Evolutionary conservation across 2,797 vertebrate species (phyloP).

Genomic region (Nothura maculosa): DNA sequence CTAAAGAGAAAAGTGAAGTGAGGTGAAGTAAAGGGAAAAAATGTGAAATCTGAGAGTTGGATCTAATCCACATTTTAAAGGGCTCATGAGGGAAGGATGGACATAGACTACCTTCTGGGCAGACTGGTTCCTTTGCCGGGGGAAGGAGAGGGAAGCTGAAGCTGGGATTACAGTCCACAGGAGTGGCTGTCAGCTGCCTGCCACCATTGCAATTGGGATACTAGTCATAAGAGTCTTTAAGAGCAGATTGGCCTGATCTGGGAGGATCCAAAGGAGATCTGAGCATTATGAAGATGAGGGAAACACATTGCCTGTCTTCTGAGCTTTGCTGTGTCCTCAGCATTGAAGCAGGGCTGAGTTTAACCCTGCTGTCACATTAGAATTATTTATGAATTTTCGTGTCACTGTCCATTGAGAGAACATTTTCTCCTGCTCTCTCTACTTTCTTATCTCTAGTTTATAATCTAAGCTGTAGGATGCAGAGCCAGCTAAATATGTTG

Average conservation of each 20-base stretch:
- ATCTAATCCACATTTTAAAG: not conserved
- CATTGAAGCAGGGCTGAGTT: not conserved
- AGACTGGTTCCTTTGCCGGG: not conserved
- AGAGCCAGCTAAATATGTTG: not conserved
- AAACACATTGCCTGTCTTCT: not conserved
- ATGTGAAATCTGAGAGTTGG: not conserved
- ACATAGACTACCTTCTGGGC: not conserved
- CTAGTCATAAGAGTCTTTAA: not conserved
- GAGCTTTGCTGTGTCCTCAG: not conserved
- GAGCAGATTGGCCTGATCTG: not conserved
- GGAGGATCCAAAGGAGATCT: not conserved
- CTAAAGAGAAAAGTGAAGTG: not conserved
- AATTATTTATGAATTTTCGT: slow-evolving; percentile 38
- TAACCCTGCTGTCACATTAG: not conserved
- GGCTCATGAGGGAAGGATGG: not conserved
- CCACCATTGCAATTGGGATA: not conserved
- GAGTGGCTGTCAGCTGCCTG: not conserved
- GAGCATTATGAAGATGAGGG: not conserved
- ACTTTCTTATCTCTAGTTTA: slow-evolving; percentile 7
- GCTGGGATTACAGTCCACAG: not conserved
- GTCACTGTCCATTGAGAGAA: not conserved
- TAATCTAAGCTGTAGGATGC: not conserved
- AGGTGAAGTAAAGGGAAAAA: too few species aligned
- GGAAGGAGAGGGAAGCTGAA: not conserved
- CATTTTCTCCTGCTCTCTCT: not conserved